phyloP scores from a whole-genome alignment of 1,140 invertebrate species.

The Aleiodes sp. region DNA sequence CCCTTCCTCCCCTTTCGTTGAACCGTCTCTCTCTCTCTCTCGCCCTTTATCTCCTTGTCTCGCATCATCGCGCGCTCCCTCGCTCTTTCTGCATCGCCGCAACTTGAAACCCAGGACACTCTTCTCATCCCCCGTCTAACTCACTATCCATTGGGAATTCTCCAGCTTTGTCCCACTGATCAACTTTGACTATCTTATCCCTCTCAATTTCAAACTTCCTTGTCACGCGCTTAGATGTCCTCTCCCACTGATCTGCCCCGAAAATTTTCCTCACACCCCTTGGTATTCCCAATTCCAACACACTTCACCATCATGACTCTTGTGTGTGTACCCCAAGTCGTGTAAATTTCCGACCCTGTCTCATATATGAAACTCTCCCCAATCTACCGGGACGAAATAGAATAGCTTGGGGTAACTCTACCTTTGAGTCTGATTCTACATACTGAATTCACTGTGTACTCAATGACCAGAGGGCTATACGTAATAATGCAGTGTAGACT shows the following conservation, averaged over 20 bases:
- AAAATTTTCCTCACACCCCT: too few relatives aligned
- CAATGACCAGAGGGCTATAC: too few relatives aligned
- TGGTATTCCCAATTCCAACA: background rate
- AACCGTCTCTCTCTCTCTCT: background rate
- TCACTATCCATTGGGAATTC: background rate
- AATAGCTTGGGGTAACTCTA: too few relatives aligned
- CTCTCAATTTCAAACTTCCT: conserved; percentile 1
- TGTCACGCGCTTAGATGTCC: background rate
- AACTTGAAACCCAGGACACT: conserved; percentile 4
- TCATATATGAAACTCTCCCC: too few relatives aligned
- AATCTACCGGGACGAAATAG: too few relatives aligned
- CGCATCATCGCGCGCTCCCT: conserved; percentile 17
- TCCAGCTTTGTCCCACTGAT: conserved; percentile 18
- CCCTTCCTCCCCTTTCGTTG: conserved; percentile 22
- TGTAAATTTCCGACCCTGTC: conserved; percentile 11
- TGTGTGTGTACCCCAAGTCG: background rate
- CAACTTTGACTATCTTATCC: background rate
- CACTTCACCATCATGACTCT: background rate
- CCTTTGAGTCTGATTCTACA: too few relatives aligned
- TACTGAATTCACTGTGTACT: too few relatives aligned
- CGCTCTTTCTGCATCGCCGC: conserved; percentile 6
- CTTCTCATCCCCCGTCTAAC: too few relatives aligned
- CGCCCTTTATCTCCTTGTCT: conserved; percentile 23
- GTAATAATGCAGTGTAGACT: too few relatives aligned
- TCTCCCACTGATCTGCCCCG: too few relatives aligned